These are phyloP conservation scores for Aphelenchoides avenae DNA, from an alignment of 1,140 invertebrate genomes.

Conservation along the genomic window DNA sequence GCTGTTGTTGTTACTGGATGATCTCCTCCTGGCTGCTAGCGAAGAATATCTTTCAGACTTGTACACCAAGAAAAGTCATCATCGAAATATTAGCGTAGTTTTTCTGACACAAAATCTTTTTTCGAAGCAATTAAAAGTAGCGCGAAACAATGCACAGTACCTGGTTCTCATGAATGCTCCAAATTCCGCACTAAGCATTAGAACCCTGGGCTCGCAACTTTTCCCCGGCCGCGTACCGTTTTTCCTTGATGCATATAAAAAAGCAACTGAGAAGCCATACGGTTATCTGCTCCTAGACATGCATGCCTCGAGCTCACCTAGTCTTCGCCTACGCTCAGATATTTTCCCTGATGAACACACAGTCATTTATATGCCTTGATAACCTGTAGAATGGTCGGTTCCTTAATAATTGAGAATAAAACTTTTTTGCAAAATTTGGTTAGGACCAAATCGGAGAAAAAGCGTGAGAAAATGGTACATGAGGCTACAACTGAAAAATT, in stretches of 20 bases:
- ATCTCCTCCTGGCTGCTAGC: conserved; percentile 1
- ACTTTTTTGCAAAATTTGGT: not conserved
- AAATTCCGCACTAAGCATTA: not conserved
- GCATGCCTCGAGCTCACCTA: conserved; percentile 7
- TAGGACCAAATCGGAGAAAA: not conserved
- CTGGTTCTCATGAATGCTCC: conserved; percentile 7
- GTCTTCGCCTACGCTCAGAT: conserved; percentile 11
- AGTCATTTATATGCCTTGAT: conserved; percentile 8
- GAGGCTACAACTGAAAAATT: conserved; percentile 1
- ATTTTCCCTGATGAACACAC: conserved; percentile 9
- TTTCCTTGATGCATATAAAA: conserved; percentile 13
- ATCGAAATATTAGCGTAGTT: not conserved
- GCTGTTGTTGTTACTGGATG: conserved; percentile 1
- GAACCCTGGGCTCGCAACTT: conserved; percentile 8
- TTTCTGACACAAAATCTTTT: conserved; percentile 17
- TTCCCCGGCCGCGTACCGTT: conserved; percentile 4
- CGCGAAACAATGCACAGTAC: conserved; percentile 8
- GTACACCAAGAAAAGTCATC: conserved; percentile 15
- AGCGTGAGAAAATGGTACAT: not conserved
- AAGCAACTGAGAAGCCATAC: conserved; percentile 9
- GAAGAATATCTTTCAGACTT: conserved; percentile 6
- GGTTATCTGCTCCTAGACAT: conserved; percentile 12
- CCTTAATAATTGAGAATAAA: conserved; percentile 1
- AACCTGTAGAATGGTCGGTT: not conserved
- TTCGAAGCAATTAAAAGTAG: conserved; percentile 13